These are phyloP conservation scores for Cryptotis parvus DNA, from an alignment of 2,113 vertebrate genomes.

Conservation along the genomic window DNA sequence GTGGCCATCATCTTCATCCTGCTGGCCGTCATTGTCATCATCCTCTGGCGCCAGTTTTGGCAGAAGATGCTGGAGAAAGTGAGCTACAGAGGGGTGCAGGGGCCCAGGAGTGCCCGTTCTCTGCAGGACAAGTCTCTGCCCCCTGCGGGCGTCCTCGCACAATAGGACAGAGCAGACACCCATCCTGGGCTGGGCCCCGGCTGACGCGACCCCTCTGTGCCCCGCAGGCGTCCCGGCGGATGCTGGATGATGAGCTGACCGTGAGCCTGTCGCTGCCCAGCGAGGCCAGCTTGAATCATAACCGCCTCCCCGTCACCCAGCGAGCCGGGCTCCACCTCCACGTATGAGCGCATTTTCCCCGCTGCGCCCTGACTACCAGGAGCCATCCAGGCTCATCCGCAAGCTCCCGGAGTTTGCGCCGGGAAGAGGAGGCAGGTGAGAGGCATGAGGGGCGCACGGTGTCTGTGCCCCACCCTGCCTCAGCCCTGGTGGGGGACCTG, in stretches of 20 bases:
- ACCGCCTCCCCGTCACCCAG: conserved; percentile 92
- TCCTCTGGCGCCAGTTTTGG: conserved; percentile 98
- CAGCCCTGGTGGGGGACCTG: too few relatives aligned
- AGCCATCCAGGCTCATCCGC: conserved; percentile 93
- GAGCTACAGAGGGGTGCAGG: conserved; percentile 37
- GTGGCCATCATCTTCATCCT: conserved; percentile 98
- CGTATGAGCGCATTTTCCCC: conserved; percentile 97
- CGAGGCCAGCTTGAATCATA: conserved; percentile 93
- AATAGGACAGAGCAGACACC: too few relatives aligned
- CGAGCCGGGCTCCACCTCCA: conserved; percentile 93
- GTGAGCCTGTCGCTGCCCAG: conserved; percentile 95
- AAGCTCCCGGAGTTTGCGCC: conserved; percentile 94
- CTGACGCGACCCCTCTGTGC: too few relatives aligned
- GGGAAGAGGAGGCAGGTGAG: conserved; percentile 92
- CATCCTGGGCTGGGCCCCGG: too few relatives aligned
- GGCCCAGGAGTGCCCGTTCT: too few relatives aligned
- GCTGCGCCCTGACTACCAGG: conserved; percentile 96
- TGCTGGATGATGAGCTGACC: conserved; percentile 96
- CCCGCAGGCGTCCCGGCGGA: conserved; percentile 93
- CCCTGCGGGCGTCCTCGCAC: too few relatives aligned
- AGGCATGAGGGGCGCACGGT: too few relatives aligned
- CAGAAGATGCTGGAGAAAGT: conserved; percentile 99
- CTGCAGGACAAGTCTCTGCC: too few relatives aligned
- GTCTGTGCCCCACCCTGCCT: too few relatives aligned
- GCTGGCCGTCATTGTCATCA: conserved; percentile 96